These are phyloP conservation scores for Chitala chitala DNA, from an alignment of 2,113 vertebrate genomes.

Conservation along the genomic window DNA sequence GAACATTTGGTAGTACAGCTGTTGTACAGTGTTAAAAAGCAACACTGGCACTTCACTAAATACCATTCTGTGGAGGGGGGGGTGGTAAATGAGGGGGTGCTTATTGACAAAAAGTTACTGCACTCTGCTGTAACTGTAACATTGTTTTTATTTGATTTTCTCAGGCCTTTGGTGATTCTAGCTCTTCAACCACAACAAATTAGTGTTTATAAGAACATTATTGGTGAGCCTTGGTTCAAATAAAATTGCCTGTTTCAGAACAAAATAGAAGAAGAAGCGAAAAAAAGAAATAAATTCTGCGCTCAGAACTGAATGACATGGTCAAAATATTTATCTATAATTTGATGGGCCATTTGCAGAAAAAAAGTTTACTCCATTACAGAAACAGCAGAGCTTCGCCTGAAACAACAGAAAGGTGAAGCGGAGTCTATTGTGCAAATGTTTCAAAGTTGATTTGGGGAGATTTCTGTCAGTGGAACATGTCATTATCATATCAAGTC, in stretches of 20 bases:
- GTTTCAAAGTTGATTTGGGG: not conserved
- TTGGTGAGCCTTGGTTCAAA: not conserved
- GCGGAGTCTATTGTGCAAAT: not conserved
- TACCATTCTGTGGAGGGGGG: slow-evolving; percentile 38
- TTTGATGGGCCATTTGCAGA: slow-evolving; percentile 17
- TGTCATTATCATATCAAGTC: not conserved
- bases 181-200: not conserved
- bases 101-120: slow-evolving; percentile 41
- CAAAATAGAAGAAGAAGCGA: not conserved
- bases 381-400: not conserved
- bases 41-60: slow-evolving; percentile 65
- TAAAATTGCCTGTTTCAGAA: not conserved
- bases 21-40: slow-evolving; percentile 64
- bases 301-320: not conserved
- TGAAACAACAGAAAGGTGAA: not conserved
- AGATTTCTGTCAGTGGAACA: not conserved
- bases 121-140: not conserved
- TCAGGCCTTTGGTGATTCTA: not conserved
- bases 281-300: not conserved
- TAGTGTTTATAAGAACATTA: slow-evolving; percentile 8
- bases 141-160: slow-evolving; percentile 6
- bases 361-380: not conserved
- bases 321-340: slow-evolving; percentile 12
- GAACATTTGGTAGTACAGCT: slow-evolving; percentile 65
- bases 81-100: slow-evolving; percentile 32